A percentile compares a stretch with the other conserved stretches of the same genome.
Conservation (phyloP, 2,888 invertebrate species). For the Athalia cordata region DNA sequence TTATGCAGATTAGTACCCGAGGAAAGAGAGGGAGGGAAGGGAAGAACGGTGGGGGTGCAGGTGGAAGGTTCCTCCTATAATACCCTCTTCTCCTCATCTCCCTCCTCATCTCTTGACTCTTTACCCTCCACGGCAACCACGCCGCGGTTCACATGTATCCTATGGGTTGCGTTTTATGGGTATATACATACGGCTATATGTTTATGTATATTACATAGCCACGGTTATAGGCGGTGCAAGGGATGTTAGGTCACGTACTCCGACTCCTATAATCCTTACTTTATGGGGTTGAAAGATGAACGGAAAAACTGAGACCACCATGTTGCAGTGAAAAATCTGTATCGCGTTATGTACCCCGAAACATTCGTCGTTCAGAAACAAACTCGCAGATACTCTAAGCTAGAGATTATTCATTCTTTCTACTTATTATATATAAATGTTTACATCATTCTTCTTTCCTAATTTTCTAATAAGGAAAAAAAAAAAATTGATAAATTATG, state of each 20-base stretch:
- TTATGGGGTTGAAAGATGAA: constrained; percentile 5
- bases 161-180: neutral
- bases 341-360: too few relatives aligned
- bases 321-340: too few relatives aligned
- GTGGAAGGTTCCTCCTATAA: neutral
- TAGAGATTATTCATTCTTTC: too few relatives aligned
- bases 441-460: too few relatives aligned
- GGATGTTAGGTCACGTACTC: constrained; percentile 40
- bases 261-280: constrained; percentile 19
- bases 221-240: constrained; percentile 6
- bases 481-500: too few relatives aligned
- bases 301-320: neutral
- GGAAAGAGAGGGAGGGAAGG: neutral
- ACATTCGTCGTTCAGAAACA: too few relatives aligned
- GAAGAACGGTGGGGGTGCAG: too few relatives aligned
- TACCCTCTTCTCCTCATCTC: neutral
- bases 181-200: neutral
- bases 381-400: too few relatives aligned
- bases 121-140: too few relatives aligned
- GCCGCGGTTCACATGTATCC: neutral
- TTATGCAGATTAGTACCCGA: constrained; percentile 30
- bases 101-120: neutral
- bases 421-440: too few relatives aligned
- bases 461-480: too few relatives aligned
- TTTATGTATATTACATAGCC: neutral